These are phyloP conservation scores for Thecophora atra DNA, from an alignment of 2,888 invertebrate genomes.

Conservation along the genomic window DNA sequence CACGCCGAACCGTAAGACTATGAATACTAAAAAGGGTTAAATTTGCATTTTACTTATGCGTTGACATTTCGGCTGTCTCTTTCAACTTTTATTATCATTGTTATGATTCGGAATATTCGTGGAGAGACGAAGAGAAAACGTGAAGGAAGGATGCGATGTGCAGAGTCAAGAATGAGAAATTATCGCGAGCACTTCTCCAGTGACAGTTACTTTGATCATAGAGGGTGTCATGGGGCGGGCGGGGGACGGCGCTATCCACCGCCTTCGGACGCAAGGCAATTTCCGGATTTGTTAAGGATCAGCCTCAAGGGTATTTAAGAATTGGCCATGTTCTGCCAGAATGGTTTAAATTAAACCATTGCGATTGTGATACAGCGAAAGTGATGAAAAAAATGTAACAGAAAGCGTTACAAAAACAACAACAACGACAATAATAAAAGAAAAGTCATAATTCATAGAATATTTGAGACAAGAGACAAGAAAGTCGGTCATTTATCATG, in stretches of 20 bases:
- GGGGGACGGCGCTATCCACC: conserved; percentile 31
- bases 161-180: conserved; percentile 21
- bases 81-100: conserved; percentile 30
- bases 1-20: conserved; percentile 56
- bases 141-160: neutral
- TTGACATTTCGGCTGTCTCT: conserved; percentile 51
- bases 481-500: conserved; percentile 54
- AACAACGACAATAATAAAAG: conserved; percentile 34
- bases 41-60: conserved; percentile 62
- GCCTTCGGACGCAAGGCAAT: conserved; percentile 41
- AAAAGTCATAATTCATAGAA: conserved; percentile 49
- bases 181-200: conserved; percentile 56
- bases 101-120: conserved; percentile 16
- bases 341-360: conserved; percentile 42
- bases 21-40: conserved; percentile 65
- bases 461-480: conserved; percentile 42
- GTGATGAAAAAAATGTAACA: conserved; percentile 28
- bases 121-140: conserved; percentile 6
- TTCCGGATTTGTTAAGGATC: conserved; percentile 44
- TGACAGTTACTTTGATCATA: conserved; percentile 50
- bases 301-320: conserved; percentile 51
- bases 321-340: conserved; percentile 47
- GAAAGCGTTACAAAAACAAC: conserved; percentile 34
- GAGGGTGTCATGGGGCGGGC: conserved; percentile 22
- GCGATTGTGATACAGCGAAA: conserved; percentile 20